These are phyloP conservation scores for Galagoides demidoff DNA, from an alignment of 2,797 vertebrate species.

Conservation along the genomic window DNA sequence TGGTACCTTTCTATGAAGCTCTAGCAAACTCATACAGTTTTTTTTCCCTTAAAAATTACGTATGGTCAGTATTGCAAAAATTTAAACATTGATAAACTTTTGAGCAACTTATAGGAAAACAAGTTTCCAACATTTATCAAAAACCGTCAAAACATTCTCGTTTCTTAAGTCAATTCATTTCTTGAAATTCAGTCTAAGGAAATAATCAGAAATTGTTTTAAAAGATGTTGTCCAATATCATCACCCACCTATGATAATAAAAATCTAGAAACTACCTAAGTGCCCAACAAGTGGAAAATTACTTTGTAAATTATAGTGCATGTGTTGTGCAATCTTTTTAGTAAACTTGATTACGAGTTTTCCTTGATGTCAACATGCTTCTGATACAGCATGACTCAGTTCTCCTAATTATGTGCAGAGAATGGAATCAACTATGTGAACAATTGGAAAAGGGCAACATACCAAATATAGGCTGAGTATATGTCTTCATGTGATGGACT, in stretches of 20 bases:
- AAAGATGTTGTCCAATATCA: not conserved
- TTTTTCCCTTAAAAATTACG: conserved; percentile 1
- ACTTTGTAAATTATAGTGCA: not conserved
- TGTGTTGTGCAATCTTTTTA: not conserved
- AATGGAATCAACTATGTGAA: not conserved
- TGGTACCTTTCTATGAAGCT: not conserved
- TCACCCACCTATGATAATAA: not conserved
- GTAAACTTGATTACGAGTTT: not conserved
- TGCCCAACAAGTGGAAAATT: not conserved
- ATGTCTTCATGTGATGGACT: not conserved
- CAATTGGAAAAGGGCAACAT: not conserved
- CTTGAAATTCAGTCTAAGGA: not conserved
- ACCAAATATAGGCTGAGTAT: not conserved
- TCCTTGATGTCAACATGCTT: not conserved
- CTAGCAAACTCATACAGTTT: not conserved
- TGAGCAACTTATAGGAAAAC: not conserved
- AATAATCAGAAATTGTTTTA: not conserved
- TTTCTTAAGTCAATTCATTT: not conserved
- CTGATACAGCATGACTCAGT: not conserved
- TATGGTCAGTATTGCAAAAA: not conserved
- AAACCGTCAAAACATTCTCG: not conserved
- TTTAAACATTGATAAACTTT: not conserved
- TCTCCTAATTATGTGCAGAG: not conserved
- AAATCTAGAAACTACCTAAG: not conserved
- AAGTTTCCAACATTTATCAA: not conserved